Evolutionary conservation across 1,140 invertebrate species (phyloP).

Genomic region (Drosophila ohnishii): DNA sequence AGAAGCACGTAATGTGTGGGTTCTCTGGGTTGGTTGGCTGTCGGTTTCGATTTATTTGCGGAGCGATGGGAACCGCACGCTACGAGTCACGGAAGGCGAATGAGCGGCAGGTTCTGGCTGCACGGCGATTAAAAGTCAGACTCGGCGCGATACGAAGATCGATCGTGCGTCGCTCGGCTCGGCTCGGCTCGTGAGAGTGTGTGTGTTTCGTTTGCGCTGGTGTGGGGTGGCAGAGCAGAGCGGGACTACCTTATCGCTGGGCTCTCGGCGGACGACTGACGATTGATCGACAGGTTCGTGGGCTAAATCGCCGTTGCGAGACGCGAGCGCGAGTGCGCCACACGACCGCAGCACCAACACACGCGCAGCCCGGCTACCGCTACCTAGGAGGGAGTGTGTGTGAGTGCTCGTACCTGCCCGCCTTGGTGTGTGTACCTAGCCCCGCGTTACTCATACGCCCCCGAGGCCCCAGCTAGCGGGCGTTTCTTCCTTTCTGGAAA

Average conservation of each 20-base stretch:
- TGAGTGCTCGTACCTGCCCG: conserved; percentile 12
- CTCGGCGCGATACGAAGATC: conserved; percentile 47
- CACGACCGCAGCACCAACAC: conserved; percentile 64
- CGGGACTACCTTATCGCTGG: conserved; percentile 75
- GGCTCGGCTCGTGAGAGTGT: conserved; percentile 17
- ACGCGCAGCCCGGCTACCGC: conserved; percentile 11
- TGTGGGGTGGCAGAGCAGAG: conserved; percentile 24
- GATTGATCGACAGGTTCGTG: conserved; percentile 82
- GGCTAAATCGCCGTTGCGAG: conserved; percentile 78
- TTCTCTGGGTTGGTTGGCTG: conserved; percentile 23
- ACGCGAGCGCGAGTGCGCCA: conserved; percentile 71
- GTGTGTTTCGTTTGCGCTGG: conserved; percentile 4
- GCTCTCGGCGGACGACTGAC: conserved; percentile 80
- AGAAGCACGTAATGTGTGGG: conserved; percentile 56
- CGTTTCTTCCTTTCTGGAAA: conserved; percentile 76
- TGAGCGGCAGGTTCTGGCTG: conserved; percentile 70
- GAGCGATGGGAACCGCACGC: conserved; percentile 62
- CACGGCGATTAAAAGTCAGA: conserved; percentile 73
- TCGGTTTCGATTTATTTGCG: conserved; percentile 33
- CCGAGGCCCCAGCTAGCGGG: conserved; percentile 28
- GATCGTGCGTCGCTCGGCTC: conserved; percentile 33
- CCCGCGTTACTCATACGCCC: conserved; percentile 71
- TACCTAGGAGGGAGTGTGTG: conserved; percentile 14
- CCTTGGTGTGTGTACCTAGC: conserved; percentile 17
- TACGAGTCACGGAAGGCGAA: conserved; percentile 69